Base-by-base conservation (phyloP, 2,797 vertebrate genomes). In the Manis pentadactyla region DNA sequence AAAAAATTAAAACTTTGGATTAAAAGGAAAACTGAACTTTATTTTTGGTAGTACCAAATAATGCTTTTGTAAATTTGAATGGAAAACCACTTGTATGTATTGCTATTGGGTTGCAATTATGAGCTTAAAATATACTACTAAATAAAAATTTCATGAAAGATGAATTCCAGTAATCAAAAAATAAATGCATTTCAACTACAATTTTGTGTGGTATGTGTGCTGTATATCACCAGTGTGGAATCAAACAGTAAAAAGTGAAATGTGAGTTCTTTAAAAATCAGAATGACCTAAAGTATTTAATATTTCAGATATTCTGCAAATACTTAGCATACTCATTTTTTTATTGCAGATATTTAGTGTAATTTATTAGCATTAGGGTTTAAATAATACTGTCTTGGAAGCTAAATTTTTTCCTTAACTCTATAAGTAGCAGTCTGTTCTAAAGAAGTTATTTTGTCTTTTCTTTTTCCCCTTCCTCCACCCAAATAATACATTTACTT, bases 161-260 rank as follows among this genome's bases (percentile, higher is more conserved):
- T 93, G 66, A 94, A 87, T 97, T 96, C 25, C 42, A 88, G 21
- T 68, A 88, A 97, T 81, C 25, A 93, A 93, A 98, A 96, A 97
- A 96, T 95, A 95, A 98, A 90, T 92, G 57, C n/a, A 68, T 97
- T 98, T 98, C 34, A 96, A 8, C 18, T 82, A 95, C 4, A 88
- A 55, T 79, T 82, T 21, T 89, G 84, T 93, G 75, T 95, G 83
- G 19, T 61, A 3, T 66, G 49, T 93, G 75, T 95, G 83, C 19
- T 61, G 2, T 66, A 39, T 93, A 46, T 81, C 69, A 82, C 3
- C 7, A 39, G 9, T 8, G 46, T 92, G 49, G 13, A 55, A 91
- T 8, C 31, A 63, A 66, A n/a, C 12, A 27, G 23, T 64, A 59
- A 90, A 78, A 87, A 5, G n/a, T 31, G 18, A 51, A 63, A 34